A percentile compares a stretch with the other conserved stretches of the same genome.
These are phyloP conservation scores for Nymphalis io DNA, from an alignment of 1,140 invertebrate genomes.

Conservation along the genomic window DNA sequence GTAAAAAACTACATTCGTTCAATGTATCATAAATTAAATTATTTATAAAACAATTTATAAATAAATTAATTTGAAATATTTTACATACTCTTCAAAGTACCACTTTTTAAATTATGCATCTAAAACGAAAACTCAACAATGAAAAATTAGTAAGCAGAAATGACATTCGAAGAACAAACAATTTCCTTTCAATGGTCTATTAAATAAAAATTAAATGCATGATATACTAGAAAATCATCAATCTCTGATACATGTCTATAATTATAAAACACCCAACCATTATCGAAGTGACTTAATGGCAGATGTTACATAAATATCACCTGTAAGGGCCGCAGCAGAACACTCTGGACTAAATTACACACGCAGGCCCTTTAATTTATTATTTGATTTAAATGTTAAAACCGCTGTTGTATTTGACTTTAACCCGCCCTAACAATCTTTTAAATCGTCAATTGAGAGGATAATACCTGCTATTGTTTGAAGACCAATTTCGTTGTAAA, in stretches of 20 bases:
- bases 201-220: neutral
- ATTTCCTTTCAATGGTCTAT: neutral
- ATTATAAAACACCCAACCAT: neutral
- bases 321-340: neutral
- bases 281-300: conserved; percentile 1
- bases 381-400: conserved; percentile 11
- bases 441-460: neutral
- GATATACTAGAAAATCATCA: neutral
- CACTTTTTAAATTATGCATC: too few relatives aligned
- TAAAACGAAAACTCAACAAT: too few relatives aligned
- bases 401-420: neutral
- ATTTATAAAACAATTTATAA: too few relatives aligned
- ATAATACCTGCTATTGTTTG: neutral
- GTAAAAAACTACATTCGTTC: too few relatives aligned
- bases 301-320: conserved; percentile 11
- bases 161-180: neutral
- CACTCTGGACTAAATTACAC: neutral
- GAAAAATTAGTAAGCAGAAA: too few relatives aligned
- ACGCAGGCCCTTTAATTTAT: neutral
- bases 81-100: too few relatives aligned
- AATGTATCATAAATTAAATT: too few relatives aligned
- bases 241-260: neutral
- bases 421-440: neutral
- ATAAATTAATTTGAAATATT: too few relatives aligned
- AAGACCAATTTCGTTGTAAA: neutral